These are phyloP conservation scores for Octopus sinensis DNA, from an alignment of 1,140 invertebrate genomes.

Conservation along the genomic window DNA sequence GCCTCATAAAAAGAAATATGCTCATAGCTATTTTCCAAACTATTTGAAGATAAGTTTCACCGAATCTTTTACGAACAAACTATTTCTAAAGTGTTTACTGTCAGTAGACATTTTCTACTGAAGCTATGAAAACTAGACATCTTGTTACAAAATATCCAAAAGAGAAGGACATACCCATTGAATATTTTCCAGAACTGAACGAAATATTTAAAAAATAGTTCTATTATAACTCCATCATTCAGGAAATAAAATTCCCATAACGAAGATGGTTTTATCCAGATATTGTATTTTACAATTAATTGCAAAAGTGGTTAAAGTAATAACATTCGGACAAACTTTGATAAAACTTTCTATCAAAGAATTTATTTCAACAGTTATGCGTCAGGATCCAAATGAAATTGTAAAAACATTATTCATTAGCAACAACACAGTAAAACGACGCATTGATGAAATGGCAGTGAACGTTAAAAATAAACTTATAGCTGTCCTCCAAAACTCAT, in stretches of 20 bases:
- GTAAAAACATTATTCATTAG: background rate
- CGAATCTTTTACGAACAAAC: background rate
- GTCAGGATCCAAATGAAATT: background rate
- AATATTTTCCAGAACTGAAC: background rate
- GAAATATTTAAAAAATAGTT: background rate
- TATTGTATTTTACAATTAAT: background rate
- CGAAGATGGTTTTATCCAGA: background rate
- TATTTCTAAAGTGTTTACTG: background rate
- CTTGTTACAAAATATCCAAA: background rate
- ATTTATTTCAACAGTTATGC: background rate
- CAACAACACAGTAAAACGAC: background rate
- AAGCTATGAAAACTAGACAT: background rate
- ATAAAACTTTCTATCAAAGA: background rate
- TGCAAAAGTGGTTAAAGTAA: background rate
- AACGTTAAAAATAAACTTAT: background rate
- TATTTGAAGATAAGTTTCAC: background rate
- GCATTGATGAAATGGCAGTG: background rate
- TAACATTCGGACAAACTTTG: background rate
- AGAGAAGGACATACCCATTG: background rate
- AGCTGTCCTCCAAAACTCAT: background rate
- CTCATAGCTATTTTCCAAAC: background rate
- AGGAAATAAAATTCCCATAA: background rate
- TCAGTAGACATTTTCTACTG: background rate
- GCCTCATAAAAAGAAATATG: background rate
- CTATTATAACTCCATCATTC: background rate